A percentile compares a stretch with the other conserved stretches of the same genome.
Conservation (phyloP, 2,797 vertebrate species). For the Erpetoichthys calabaricus region DNA sequence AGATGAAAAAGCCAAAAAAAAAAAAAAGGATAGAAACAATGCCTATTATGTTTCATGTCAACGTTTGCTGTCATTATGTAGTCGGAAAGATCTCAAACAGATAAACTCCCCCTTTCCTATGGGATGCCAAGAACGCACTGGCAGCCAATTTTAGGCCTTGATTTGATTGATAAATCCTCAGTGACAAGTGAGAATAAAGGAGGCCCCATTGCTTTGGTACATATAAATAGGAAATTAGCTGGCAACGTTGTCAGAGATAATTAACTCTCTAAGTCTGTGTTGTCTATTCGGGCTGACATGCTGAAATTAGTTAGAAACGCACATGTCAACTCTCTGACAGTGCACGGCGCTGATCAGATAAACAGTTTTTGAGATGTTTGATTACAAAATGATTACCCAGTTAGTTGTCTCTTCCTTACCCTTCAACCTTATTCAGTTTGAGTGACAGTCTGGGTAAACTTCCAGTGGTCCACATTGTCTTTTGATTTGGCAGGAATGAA, state of each 20-base stretch:
- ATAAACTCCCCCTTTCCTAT: constrained; percentile 57
- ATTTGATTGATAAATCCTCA: constrained; percentile 76
- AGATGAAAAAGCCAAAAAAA: constrained; percentile 21
- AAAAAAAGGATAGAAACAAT: constrained; percentile 28
- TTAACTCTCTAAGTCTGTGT: constrained; percentile 70
- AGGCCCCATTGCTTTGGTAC: constrained; percentile 58
- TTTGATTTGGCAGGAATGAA: constrained; percentile 1
- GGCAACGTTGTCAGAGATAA: constrained; percentile 86
- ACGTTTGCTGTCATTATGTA: constrained; percentile 47
- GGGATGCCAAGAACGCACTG: constrained; percentile 49
- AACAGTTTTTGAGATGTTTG: constrained; percentile 76
- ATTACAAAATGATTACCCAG: constrained; percentile 75
- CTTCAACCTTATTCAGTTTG: constrained; percentile 12
- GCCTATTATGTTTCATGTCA: constrained; percentile 46
- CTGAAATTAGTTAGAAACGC: constrained; percentile 73
- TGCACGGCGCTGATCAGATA: constrained; percentile 78
- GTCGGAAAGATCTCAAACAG: constrained; percentile 55
- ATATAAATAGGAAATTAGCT: constrained; percentile 86
- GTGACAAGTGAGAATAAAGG: constrained; percentile 66
- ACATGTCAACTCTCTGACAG: constrained; percentile 77
- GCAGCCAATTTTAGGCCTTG: constrained; percentile 55
- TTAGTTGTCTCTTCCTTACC: constrained; percentile 39
- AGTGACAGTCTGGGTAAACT: constrained; percentile 9
- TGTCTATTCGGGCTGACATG: constrained; percentile 83
- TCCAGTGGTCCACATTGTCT: constrained; percentile 2